Base-by-base conservation (phyloP, 1,140 invertebrate genomes). In the Drosophila burlai region DNA sequence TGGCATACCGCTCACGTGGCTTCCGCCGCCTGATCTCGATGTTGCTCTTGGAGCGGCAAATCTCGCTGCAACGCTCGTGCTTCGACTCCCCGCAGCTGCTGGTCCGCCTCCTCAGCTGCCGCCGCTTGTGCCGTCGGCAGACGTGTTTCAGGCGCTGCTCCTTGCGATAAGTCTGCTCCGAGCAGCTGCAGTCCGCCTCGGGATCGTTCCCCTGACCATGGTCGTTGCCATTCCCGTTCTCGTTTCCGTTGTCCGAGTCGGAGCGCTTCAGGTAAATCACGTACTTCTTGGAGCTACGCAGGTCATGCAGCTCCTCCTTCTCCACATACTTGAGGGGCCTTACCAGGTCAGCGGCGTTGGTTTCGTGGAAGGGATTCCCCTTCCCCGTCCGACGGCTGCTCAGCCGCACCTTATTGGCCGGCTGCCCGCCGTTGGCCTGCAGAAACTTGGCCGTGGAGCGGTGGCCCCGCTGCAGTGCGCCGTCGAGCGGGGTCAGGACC, bases 361-460 rank as follows among this genome's bases (percentile, higher is more conserved):
- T 76, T 34, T 91, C 89, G 11, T 83, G 89, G 47, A 92, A 83
- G 18, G 91, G 72, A 92, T 93, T 93, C 46, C 82, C 66, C 11
- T 57, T 57, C 3, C 21, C 13, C 16, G 16, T 13, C 11, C 89
- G 77, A 73, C 63, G 93, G 92, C 36, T 91, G 1, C 84, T 91
- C 26, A 93, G 46, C 26, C 84, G 57, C 43, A 97, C 92, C 87
- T 97, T 96, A 57, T 94, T 95, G 9, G 96, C 95, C 3, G 97
- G 96, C 29, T 97, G 94, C 0, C 97, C 98, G 8, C 98, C 98
- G 83, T 98, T 97, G 79, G 98, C 95, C 93, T 98, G 97, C 26
- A 99, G 94, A 93, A 98, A 97, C 93, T 99, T 99, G 38, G 98
- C 98, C 79, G 97, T 97, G 11, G 98, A 97, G 40, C 96, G 94